Base-by-base conservation (phyloP, 2,797 vertebrate genomes). In the Coilia nasus region DNA sequence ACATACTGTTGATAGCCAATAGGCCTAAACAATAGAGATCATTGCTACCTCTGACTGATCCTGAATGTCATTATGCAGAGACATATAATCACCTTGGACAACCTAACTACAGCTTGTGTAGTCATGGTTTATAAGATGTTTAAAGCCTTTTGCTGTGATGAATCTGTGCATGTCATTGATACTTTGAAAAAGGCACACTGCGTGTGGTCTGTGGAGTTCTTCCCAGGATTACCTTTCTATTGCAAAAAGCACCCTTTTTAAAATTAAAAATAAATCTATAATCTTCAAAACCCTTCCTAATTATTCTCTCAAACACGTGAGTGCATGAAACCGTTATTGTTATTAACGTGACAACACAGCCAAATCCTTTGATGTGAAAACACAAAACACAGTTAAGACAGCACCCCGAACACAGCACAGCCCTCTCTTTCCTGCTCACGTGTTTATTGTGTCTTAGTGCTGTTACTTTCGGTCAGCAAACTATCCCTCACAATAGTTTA, bases 201-300 rank as follows among this genome's bases (percentile, higher is more conserved):
- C 15, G 15, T 75, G 67, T 35, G 67, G 71, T 82, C 80, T 21
- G 21, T 14, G 31, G 28, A 11, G 28, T 81, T 28, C 81, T 54
- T 54, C 71, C 59, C 35, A 15, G 14, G 35, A 82, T 85, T 84
- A 81, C 67, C 41, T 28, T 57, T n/a, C 23, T 84, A 47, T 84
- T 59, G 67, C 64, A 85, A 59, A 62, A 60, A 3, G 41, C 5
- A 81, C 23, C 25, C 44, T 56, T 80, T 82, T 71, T 71, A 0
- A 71, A 84, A 35, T 25, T 19, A 71, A 82, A n/a, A 15, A 12
- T 15, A 78, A 44, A 10, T 41, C n/a, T 59, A 35, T 84, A 59
- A 85, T 75, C 82, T 50, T 62, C 47, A 81, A 82, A 80, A 59
- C 56, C 83, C 71, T 6, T 10, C 83, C 83, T 28, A 59, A 47